Base-by-base conservation (phyloP, 2,797 vertebrate species). In the Oryzias sinensis region DNA sequence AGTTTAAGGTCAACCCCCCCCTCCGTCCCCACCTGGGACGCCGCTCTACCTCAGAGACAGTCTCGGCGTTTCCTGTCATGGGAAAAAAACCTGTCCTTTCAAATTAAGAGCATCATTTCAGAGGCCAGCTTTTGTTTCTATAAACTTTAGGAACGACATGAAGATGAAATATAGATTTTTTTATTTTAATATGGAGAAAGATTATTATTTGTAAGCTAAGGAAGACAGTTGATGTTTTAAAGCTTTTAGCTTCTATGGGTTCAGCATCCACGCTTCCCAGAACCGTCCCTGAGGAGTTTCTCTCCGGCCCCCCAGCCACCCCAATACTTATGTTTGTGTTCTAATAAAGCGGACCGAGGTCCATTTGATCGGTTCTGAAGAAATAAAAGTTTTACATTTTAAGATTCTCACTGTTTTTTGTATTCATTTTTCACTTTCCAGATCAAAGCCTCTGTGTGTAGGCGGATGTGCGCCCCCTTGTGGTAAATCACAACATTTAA, bases 31-130 rank as follows among this genome's bases (percentile, higher is more conserved):
- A 73, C 41, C 81, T 45, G 81, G 91, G 89, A 92, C 86, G 80
- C 62, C 83, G 86, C 85, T 91, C 93, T 97, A 95, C 95, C 95
- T 97, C 95, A 94, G 87, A 88, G 81, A 83, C 88, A 81, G 88
- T 88, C 84, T 82, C 81, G 83, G 84, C 81, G 87, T 79, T 93
- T 89, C 80, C 93, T 89, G 88, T 88, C 86, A 77, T 84, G 87
- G 87, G 51, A 24, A 59, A 17, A 49, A 86, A 87, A n/a, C 52
- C 63, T 78, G 77, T 80, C 67, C 73, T 83, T 79, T 63, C 69
- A 68, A 81, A 80, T 72, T 33, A 33, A 33, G 29, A 33, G 7
- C 2, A 29, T 29, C 2, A 33, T 33, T 9, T 5, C 6, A 37
- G 29, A 33, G 29, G 29, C 27, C 47, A 76, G 15, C 68, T 77